Evolutionary conservation across 2,797 vertebrate genomes (phyloP), one percentile per base, ranked within the genome.

Genomic region (Pipistrellus pipistrellus): DNA sequence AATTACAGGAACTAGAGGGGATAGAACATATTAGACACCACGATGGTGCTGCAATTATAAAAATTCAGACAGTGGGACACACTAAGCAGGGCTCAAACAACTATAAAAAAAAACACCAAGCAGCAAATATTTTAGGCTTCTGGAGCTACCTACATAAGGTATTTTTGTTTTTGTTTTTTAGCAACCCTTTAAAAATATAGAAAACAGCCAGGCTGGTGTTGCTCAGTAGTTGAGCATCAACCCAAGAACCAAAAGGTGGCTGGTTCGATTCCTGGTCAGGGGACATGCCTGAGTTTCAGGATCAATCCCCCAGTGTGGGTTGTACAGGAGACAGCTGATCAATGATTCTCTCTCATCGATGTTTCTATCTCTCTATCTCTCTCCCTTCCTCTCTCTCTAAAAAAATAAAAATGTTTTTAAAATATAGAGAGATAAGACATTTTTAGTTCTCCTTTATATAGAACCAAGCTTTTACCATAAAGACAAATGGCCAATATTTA

Each of bases 391-490:
- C 30, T 62, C 27, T 25, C 55, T 59, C 57, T 27, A 4, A 27
- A 59, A 59, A 25, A 27, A 12, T 57, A 12, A 25, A 59, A 27
- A 27, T 59, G 13, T 14, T 41, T 84, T 93, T 77, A 93, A 82
- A 66, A 73, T 51, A 53, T 17, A 57, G 15, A 62, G 0, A 62
- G 25, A 62, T 30, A 90, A 72, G 55, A 90, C 5, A 20, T 73
- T 18, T 18, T 23, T 38, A 38, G 35, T 25, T 82, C 25, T 77
- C 46, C 25, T 41, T 75, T 48, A 82, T 32, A 68, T 27, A 81
- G 62, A 57, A 85, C 35, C 46, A 94, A 86, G 59, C 38, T 85
- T 73, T 75, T 87, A 32, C 27, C 78, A 48, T 44, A 78, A 69
- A 77, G 32, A 77, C 25, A 66, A 68, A 72, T 10, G 11, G 18